Percentiles rank a stretch among this genome's conserved stretches.
These are phyloP conservation scores for Formicarius rufipectus DNA, from an alignment of 2,113 vertebrate genomes.

Conservation along the genomic window DNA sequence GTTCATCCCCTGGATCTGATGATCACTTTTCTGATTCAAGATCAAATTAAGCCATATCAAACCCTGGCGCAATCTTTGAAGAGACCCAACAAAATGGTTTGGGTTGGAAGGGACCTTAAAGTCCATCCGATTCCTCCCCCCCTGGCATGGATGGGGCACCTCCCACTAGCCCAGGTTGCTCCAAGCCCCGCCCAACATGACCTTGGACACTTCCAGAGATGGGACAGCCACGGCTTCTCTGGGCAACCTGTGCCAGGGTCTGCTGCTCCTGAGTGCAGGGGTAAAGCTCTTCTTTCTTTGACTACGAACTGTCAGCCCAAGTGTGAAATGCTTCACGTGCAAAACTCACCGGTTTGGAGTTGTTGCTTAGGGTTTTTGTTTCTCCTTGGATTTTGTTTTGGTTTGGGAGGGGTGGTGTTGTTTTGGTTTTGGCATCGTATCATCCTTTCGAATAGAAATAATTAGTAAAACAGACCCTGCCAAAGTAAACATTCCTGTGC, in stretches of 20 bases:
- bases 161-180: fast-evolving
- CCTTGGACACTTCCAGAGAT: background rate
- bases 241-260: background rate
- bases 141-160: background rate
- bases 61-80: background rate
- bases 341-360: background rate
- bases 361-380: background rate
- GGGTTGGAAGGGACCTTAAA: background rate
- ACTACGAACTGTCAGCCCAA: background rate
- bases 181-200: fast-evolving
- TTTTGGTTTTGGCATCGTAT: background rate
- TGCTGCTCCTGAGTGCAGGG: background rate
- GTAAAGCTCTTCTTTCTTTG: background rate
- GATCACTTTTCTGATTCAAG: background rate
- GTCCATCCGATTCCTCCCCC: background rate
- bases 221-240: background rate
- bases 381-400: background rate
- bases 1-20: background rate
- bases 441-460: background rate
- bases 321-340: background rate
- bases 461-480: background rate
- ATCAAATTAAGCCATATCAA: background rate
- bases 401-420: background rate
- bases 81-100: background rate
- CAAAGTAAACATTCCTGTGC: background rate